Evolutionary conservation across 37 sponge, comb jelly and placozoan genomes (phyloP).

Genomic region (Geodia barretti): DNA sequence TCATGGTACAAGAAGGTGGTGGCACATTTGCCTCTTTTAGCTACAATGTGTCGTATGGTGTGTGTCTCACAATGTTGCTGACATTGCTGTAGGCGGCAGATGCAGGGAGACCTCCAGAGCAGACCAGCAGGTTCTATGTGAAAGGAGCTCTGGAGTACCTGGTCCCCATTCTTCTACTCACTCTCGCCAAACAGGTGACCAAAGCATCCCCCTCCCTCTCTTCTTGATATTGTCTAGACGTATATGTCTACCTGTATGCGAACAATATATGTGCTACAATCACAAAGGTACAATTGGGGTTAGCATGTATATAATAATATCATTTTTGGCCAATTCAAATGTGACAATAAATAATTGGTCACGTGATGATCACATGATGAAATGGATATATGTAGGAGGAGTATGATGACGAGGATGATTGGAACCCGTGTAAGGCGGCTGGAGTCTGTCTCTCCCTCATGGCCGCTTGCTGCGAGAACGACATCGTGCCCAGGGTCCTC

Average conservation of each 20-base stretch:
- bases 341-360: too few relatives aligned
- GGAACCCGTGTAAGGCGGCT: slow-evolving; percentile 99
- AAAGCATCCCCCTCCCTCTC: too few relatives aligned
- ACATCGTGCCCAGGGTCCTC: slow-evolving; percentile 67
- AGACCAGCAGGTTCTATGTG: slow-evolving; percentile 79
- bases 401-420: slow-evolving; percentile 99
- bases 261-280: neutral
- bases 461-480: slow-evolving; percentile 83
- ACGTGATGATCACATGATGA: neutral
- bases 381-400: slow-evolving; percentile 97
- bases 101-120: slow-evolving; percentile 27
- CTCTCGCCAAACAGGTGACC: slow-evolving; percentile 93
- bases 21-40: too few relatives aligned
- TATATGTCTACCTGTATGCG: slow-evolving; percentile 19
- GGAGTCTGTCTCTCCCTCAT: slow-evolving; percentile 96
- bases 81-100: slow-evolving; percentile 7
- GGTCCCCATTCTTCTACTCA: slow-evolving; percentile 75
- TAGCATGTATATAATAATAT: neutral
- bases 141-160: slow-evolving; percentile 92
- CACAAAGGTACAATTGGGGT: neutral
- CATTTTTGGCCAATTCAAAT: neutral
- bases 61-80: too few relatives aligned
- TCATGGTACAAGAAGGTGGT: too few relatives aligned
- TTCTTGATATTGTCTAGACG: neutral
- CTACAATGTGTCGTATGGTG: too few relatives aligned